Conservation (phyloP, 2,797 vertebrate species). For the Stomatorhinus walkeri region DNA sequence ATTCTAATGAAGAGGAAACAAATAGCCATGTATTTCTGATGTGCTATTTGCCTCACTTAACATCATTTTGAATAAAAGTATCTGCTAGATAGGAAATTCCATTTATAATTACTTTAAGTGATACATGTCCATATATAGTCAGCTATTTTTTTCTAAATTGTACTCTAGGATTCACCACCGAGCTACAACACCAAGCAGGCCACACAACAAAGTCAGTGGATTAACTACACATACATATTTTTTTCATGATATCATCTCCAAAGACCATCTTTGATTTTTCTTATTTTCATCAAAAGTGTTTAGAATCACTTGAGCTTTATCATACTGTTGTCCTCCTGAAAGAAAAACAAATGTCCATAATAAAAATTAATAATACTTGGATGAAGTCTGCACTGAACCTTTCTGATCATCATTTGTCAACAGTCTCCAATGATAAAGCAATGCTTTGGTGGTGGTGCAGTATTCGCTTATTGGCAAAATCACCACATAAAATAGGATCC, state of each 20-base stretch:
- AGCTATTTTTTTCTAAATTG: neutral
- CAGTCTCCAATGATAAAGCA: neutral
- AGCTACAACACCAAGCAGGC: neutral
- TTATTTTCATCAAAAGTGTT: conserved; percentile 65
- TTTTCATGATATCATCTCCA: conserved; percentile 58
- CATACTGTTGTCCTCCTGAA: conserved; percentile 78
- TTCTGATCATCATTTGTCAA: neutral
- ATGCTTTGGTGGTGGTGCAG: neutral
- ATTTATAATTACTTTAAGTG: neutral
- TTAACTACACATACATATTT: conserved; percentile 12
- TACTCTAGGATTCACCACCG: neutral
- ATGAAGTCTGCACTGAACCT: neutral
- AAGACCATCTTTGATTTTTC: conserved; percentile 71
- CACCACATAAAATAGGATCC: neutral
- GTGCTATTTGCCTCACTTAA: neutral
- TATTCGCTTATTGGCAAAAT: neutral
- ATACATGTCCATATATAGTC: neutral
- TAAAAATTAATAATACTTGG: neutral
- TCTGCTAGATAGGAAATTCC: neutral
- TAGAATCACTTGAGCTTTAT: conserved; percentile 76
- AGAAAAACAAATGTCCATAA: conserved; percentile 12
- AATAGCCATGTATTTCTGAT: neutral
- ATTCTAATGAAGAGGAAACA: neutral
- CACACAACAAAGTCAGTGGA: neutral
- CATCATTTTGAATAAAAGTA: neutral